Percentiles rank a stretch among this genome's conserved stretches.
These are phyloP conservation scores for Ennomos quercinarius DNA, from an alignment of 2,888 invertebrate species.

Conservation along the genomic window DNA sequence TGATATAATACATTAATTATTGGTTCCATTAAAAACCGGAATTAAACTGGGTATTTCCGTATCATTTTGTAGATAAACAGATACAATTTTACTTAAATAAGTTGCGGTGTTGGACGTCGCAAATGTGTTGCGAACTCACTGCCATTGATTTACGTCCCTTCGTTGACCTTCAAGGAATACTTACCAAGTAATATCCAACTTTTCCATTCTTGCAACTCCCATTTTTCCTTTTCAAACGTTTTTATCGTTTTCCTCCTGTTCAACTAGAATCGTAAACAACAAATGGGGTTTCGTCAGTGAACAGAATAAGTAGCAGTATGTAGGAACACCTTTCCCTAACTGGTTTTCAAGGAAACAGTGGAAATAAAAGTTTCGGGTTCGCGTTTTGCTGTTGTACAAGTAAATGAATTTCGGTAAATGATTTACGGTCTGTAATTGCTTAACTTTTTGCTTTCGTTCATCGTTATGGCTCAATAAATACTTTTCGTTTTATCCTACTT, in stretches of 20 bases:
- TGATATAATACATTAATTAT: too few species aligned
- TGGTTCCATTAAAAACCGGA: too few species aligned
- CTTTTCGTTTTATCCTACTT: conserved; percentile 20
- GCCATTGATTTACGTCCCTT: conserved; percentile 13
- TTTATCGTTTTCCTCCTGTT: conserved; percentile 57
- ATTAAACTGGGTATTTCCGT: too few species aligned
- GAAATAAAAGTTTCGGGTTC: conserved; percentile 38
- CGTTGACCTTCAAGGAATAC: conserved; percentile 18
- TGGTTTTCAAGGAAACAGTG: conserved; percentile 36
- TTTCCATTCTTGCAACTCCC: conserved; percentile 31
- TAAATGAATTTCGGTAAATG: conserved; percentile 31
- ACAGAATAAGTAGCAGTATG: conserved; percentile 8
- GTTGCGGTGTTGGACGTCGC: too few species aligned
- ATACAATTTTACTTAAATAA: too few species aligned
- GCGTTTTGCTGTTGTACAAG: conserved; percentile 17
- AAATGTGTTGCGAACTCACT: not conserved
- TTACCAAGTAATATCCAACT: conserved; percentile 38
- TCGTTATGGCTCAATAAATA: conserved; percentile 29
- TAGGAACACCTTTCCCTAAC: conserved; percentile 45
- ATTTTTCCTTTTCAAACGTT: conserved; percentile 48
- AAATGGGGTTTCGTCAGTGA: conserved; percentile 45
- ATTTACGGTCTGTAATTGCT: conserved; percentile 26
- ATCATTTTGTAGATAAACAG: too few species aligned
- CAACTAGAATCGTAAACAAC: conserved; percentile 55
- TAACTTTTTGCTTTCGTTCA: conserved; percentile 26